These are phyloP conservation scores for Sepioteuthis lessoniana DNA, from an alignment of 2,888 invertebrate genomes.

Conservation along the genomic window DNA sequence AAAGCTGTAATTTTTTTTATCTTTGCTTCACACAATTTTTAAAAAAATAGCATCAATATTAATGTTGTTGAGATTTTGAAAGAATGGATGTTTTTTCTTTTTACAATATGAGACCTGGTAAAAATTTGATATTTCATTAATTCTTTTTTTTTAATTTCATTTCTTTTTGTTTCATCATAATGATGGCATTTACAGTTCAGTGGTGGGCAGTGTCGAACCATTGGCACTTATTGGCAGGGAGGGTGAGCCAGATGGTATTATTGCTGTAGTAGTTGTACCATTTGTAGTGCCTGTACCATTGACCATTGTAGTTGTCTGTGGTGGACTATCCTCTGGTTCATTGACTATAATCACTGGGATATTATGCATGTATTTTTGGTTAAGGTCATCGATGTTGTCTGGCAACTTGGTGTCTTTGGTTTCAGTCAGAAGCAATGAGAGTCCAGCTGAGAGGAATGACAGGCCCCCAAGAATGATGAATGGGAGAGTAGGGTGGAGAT, in stretches of 20 bases:
- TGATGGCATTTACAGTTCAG: constrained; percentile 37
- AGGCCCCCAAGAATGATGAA: constrained; percentile 65
- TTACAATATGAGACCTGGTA: neutral
- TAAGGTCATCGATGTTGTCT: constrained; percentile 65
- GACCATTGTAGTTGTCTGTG: neutral
- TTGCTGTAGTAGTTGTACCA: constrained; percentile 44
- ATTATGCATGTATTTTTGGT: constrained; percentile 49
- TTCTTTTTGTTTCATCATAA: neutral
- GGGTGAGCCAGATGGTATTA: neutral
- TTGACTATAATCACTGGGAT: constrained; percentile 36
- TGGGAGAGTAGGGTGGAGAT: constrained; percentile 58
- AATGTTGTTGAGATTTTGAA: neutral
- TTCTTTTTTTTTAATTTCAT: neutral
- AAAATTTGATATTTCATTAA: neutral
- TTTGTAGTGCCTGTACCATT: constrained; percentile 39
- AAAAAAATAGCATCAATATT: neutral
- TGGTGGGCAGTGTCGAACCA: constrained; percentile 7
- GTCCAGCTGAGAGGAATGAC: constrained; percentile 59
- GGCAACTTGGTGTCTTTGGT: constrained; percentile 65
- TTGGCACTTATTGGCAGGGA: neutral
- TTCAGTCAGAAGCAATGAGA: constrained; percentile 65
- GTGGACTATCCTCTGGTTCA: constrained; percentile 35
- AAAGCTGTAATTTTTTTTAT: too few species aligned
- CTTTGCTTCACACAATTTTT: too few species aligned
- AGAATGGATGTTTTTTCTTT: neutral